These are phyloP conservation scores for Rhinophrynus dorsalis DNA, from an alignment of 2,797 vertebrate species.

Conservation along the genomic window DNA sequence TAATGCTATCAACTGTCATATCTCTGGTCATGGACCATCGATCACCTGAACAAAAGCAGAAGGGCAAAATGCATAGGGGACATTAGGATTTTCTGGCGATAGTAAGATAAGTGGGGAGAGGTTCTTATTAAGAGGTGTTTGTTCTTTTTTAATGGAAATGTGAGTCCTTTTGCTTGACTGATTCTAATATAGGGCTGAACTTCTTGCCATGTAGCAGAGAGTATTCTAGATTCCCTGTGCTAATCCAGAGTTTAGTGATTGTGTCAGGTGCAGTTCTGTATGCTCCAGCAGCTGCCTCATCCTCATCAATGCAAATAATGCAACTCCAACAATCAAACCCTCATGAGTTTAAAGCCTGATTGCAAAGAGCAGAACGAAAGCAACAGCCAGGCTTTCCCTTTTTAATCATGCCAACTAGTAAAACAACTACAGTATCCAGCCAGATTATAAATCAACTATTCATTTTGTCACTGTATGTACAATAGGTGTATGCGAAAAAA, in stretches of 20 bases:
- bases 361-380: constrained; percentile 69
- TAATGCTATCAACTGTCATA: too few relatives aligned
- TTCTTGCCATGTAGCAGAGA: constrained; percentile 53
- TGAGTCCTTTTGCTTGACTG: constrained; percentile 78
- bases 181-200: constrained; percentile 59
- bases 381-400: constrained; percentile 64
- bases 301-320: constrained; percentile 88
- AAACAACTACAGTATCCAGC: constrained; percentile 58
- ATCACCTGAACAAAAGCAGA: too few relatives aligned
- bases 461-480: not conserved
- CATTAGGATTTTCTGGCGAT: too few relatives aligned
- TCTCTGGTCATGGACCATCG: too few relatives aligned
- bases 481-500: not conserved
- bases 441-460: constrained; percentile 50
- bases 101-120: too few relatives aligned
- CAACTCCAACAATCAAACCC: constrained; percentile 73
- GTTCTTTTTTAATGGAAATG: constrained; percentile 67
- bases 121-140: too few relatives aligned
- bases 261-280: constrained; percentile 70
- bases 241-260: constrained; percentile 66
- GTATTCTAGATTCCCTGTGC: constrained; percentile 63
- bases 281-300: constrained; percentile 73
- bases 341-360: constrained; percentile 68
- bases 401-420: constrained; percentile 71
- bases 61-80: too few relatives aligned